Base-by-base conservation (phyloP, 2,888 invertebrate species). In the Meteorus cinctellus region DNA sequence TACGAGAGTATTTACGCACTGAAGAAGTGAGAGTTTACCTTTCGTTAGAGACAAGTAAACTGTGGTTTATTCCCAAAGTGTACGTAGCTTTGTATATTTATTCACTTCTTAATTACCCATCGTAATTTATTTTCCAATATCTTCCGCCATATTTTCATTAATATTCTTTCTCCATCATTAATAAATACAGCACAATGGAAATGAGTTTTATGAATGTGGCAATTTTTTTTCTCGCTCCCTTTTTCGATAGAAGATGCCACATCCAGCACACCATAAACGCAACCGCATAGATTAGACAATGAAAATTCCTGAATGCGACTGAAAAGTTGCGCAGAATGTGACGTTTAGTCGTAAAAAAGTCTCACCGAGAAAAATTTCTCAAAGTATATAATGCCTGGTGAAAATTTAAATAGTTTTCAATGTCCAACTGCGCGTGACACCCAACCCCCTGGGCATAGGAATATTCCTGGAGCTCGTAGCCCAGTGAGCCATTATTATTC, bases 11-110 rank as follows among this genome's bases (percentile, higher is more conserved):
- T 87, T 86, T 86, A 83, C 81, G 80, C 82, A 24, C 1, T 8
- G 19, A 81, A 76, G 78, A 81, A 81, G 82, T 81, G 80, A 80
- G 84, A 84, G 85, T 87, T 87, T 87, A 84, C 86, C 84, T 87
- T 87, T 86, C 86, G 87, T 87, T 86, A 86, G 84, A 83, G 79
- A 80, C 45, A 66, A 74, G 45, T 55, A 8, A 2, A 19, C 55
- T 19, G 55, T 8, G 55, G 55, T 55, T 48, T 55, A 55, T 19
- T 55, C 6, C 2, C 1, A 24, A n/a, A 19, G 8, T 24, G 8
- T 24, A 55, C 19, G 14, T 41, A 8, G 2, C 41, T 4, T 48
- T 48, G 0, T n/a, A 48, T 48, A 48, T 48, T 16, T 48, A 16
- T 48, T 48, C 16, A 4, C 16, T 48, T 48, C n/a, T 48, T 4